phyloP scores from a whole-genome alignment of 23 tunicate genomes.

The Styela clava region DNA sequence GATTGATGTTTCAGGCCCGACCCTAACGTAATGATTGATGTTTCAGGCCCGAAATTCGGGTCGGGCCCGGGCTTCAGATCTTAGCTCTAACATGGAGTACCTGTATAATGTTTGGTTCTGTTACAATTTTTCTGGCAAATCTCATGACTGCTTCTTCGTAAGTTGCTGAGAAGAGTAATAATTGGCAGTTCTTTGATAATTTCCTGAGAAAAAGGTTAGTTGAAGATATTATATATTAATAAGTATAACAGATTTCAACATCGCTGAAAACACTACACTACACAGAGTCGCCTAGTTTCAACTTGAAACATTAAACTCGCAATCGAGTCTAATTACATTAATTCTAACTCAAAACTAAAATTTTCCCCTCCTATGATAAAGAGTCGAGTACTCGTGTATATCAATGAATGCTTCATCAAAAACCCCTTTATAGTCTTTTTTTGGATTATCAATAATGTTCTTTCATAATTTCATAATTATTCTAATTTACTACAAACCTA shows the following conservation, averaged over 20 bases:
- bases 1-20: too few relatives aligned
- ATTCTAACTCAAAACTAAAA: background rate
- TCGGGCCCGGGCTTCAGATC: too few relatives aligned
- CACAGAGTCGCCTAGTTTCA: background rate
- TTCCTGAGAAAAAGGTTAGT: background rate
- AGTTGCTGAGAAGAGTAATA: constrained; percentile 89
- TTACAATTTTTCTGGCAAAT: constrained; percentile 85
- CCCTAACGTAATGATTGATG: too few relatives aligned
- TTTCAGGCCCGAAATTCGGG: too few relatives aligned
- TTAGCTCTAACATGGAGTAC: too few relatives aligned
- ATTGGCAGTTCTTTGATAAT: constrained; percentile 58
- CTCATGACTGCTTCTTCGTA: constrained; percentile 90
- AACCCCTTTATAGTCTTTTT: too few relatives aligned
- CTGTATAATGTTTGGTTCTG: constrained; percentile 70
- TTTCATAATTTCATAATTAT: too few relatives aligned
- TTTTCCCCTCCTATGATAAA: too few relatives aligned
- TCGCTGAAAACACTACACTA: background rate
- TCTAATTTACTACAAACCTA: too few relatives aligned
- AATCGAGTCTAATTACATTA: background rate
- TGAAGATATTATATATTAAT: background rate
- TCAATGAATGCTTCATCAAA: too few relatives aligned
- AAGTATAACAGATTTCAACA: background rate
- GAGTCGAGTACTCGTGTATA: too few relatives aligned
- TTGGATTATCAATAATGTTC: too few relatives aligned
- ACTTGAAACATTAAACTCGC: background rate